Evolutionary conservation across 2,797 vertebrate species (phyloP).

Genomic region (Thripadectes ignobilis): DNA sequence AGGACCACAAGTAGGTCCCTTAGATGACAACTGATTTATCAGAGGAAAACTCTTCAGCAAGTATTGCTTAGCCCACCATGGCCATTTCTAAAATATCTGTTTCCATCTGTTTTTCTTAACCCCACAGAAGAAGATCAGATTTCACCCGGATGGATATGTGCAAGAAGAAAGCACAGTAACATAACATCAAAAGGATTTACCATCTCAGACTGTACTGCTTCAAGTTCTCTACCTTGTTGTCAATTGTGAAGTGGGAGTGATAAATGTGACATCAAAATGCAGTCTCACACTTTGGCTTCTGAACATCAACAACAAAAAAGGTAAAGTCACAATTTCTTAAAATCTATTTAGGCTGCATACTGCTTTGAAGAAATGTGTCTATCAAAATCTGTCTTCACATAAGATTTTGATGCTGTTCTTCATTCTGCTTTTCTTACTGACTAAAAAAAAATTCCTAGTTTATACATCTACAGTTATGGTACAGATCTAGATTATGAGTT

Average conservation of each 20-base stretch:
- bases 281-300: neutral
- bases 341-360: neutral
- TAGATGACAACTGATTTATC: neutral
- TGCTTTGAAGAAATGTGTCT: neutral
- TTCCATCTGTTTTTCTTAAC: neutral
- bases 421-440: neutral
- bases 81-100: neutral
- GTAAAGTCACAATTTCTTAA: constrained; percentile 29
- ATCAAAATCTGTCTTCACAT: neutral
- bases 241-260: neutral
- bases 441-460: neutral
- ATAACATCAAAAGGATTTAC: neutral
- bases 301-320: constrained; percentile 2
- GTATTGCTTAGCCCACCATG: neutral
- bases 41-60: neutral
- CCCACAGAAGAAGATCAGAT: neutral
- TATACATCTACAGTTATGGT: neutral
- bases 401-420: neutral
- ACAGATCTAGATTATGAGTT: neutral
- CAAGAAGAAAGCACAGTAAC: neutral
- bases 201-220: neutral
- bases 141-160: neutral
- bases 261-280: neutral
- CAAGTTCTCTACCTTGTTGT: neutral
- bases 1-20: neutral